Base-by-base conservation (phyloP, 2,113 vertebrate genomes). In the Cinclus cinclus region DNA sequence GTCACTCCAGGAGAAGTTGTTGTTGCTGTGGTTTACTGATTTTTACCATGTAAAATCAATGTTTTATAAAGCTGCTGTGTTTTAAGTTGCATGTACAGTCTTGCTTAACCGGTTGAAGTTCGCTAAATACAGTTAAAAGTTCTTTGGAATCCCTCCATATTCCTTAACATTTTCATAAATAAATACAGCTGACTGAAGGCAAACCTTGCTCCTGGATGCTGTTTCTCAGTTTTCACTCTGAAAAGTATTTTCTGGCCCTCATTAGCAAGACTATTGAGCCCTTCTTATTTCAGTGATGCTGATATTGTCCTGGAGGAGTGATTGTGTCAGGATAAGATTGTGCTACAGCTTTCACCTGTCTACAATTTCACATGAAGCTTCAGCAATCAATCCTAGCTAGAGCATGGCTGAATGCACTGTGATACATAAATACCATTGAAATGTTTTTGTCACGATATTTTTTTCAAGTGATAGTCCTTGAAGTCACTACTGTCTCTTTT, bases 221-320 rank as follows among this genome's bases (percentile, higher is more conserved):
- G 5, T 33, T 85, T 86, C 74, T 67, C 35, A 37, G 47, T 77
- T 82, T 75, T 31, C 49, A 63, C n/a, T 79, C n/a, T 65, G 50
- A 39, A 56, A 55, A 16, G n/a, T 31, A 41, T 71, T 24, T 35
- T 58, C 56, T 64, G 35, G 33, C 56, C 62, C 73, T 78, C 2
- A 1, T 25, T 23, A 49, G 44, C 1, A 7, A 20, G 33, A 21
- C 22, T 39, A 0, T 3, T 37, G 39, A 71, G 39, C 17, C 44
- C 5, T 73, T 83, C 65, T 44, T 70, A 5, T 56, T 44, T 65
- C 22, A 47, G n/a, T 58, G 79, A 71, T 3, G 0, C 23, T 19
- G 14, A 33, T 55, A 7, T 0, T 67, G 39, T 39, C 46, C 41
- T 63, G 13, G 30, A 13, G 11, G 33, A 63, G 27, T 63, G 37